Percentiles rank a stretch among this genome's conserved stretches.
Conservation (phyloP, 2,888 invertebrate species). For the Litoditis marina region DNA sequence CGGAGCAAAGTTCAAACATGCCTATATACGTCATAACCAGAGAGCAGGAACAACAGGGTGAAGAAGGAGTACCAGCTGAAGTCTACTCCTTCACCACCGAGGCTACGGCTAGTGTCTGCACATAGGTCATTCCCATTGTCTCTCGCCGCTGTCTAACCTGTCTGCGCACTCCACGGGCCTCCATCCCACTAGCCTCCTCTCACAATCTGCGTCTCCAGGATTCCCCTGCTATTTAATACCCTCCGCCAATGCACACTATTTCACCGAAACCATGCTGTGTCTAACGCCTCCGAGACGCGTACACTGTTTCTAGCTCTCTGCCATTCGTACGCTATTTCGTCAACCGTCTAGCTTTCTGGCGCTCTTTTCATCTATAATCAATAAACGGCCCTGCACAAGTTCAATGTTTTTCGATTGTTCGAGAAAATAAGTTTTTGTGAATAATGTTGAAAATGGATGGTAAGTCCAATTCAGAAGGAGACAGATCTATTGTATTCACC, state of each 20-base stretch:
- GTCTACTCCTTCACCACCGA: constrained; percentile 22
- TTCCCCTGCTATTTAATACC: constrained; percentile 8
- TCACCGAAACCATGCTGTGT: neutral
- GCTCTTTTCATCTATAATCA: constrained; percentile 8
- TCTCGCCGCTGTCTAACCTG: neutral
- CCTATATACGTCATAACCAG: neutral
- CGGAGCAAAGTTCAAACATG: no score
- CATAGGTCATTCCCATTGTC: constrained; percentile 14
- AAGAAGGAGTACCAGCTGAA: constrained; percentile 21
- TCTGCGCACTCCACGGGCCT: constrained; percentile 6
- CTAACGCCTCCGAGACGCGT: neutral
- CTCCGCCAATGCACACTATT: constrained; percentile 6
- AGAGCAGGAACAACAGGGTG: neutral
- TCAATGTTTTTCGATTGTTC: neutral
- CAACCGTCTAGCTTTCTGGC: constrained; percentile 7
- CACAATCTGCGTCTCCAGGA: constrained; percentile 17
- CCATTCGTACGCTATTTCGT: constrained; percentile 12
- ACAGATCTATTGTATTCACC: no score
- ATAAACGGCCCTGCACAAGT: constrained; percentile 11
- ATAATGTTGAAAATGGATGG: no score
- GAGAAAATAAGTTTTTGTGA: neutral
- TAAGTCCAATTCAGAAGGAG: no score
- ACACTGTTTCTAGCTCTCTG: constrained; percentile 12
- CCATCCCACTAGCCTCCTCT: constrained; percentile 10
- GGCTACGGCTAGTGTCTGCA: constrained; percentile 11